Evolutionary conservation across 2,888 invertebrate species (phyloP), one percentile per base, ranked within the genome.

Genomic region (Phortica magna): DNA sequence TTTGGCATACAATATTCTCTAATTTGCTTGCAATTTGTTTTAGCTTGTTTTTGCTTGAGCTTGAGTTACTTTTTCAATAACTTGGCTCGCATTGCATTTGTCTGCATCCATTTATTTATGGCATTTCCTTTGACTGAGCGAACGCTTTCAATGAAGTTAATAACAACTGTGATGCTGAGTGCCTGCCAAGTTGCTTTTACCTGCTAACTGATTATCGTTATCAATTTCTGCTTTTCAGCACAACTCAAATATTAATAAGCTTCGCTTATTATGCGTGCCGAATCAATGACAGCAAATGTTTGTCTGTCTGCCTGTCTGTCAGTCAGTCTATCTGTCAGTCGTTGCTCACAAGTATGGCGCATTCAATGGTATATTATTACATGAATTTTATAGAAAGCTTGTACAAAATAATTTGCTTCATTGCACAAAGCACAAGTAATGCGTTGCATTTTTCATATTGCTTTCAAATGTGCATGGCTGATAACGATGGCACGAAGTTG

Each of bases 231-330:
- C 64, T 64, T 55, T 73, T 57, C 43, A 65, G 39, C 55, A 70
- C 17, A 67, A 74, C 53, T 82, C 83, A 83, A 85, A 87, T 87
- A 87, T 85, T 85, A 85, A 85, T 87, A 85, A 85, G 85, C 87
- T 83, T 82, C 85, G 81, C 84, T 85, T 87, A 80, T 84, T 84
- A 48, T 67, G 42, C 42, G 85, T 85, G 82, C 87, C 48, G 14
- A 12, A 5, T 9, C 14, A 48, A 48, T 48, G 48, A 14, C 48
- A 48, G 48, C 48, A 48, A 48, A 48, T 48, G 48, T 7, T 55
- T 55, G 7, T 9, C 17, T 55, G 17, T 55, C 17, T 55, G 17
- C 10, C 17, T 55, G 14, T 14, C 55, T n/a, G 17, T 55, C 17
- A 12, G n/a, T 55, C 55, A 1, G 14, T 55, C 17, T 59, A 1